Percentiles rank a stretch among this genome's conserved stretches.
These are phyloP conservation scores for Patagioenas fasciata DNA, from an alignment of 2,113 vertebrate species.

Conservation along the genomic window DNA sequence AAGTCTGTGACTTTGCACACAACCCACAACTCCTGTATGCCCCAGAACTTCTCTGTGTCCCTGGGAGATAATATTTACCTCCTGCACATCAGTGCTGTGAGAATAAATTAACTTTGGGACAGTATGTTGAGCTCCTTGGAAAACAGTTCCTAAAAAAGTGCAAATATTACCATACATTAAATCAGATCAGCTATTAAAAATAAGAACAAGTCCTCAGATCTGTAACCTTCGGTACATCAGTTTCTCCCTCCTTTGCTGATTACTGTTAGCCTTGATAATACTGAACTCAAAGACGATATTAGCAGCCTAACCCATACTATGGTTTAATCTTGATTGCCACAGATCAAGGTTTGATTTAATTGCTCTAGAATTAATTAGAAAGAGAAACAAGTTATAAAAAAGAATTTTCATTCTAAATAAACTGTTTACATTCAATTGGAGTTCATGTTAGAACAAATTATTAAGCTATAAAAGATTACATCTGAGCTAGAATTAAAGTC, in stretches of 20 bases:
- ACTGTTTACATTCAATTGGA: slow-evolving; percentile 67
- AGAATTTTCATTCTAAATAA: slow-evolving; percentile 66
- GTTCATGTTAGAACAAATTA: slow-evolving; percentile 71
- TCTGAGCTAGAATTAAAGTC: slow-evolving; percentile 75
- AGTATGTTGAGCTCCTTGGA: slow-evolving; percentile 46
- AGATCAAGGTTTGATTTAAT: slow-evolving; percentile 72
- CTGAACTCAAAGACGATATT: slow-evolving; percentile 63
- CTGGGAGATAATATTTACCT: slow-evolving; percentile 61
- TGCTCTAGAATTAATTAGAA: slow-evolving; percentile 76
- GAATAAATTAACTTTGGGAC: slow-evolving; percentile 64
- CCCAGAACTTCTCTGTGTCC: slow-evolving; percentile 21
- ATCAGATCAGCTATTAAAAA: slow-evolving; percentile 70
- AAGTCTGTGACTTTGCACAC: background rate
- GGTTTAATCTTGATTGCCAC: slow-evolving; percentile 68
- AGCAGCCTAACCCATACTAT: slow-evolving; percentile 59
- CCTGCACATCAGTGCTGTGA: slow-evolving; percentile 42
- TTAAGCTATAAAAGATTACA: slow-evolving; percentile 73
- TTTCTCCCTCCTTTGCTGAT: slow-evolving; percentile 67
- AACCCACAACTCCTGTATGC: background rate
- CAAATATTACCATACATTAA: slow-evolving; percentile 72
- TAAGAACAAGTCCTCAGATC: slow-evolving; percentile 59
- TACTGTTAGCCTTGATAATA: slow-evolving; percentile 73
- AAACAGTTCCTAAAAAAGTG: slow-evolving; percentile 66
- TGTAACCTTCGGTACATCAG: slow-evolving; percentile 43
- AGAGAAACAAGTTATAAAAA: slow-evolving; percentile 72